Percentiles rank a stretch among this genome's conserved stretches.
Evolutionary conservation across 2,113 vertebrate species (phyloP).

Genomic region (Zootoca vivipara): DNA sequence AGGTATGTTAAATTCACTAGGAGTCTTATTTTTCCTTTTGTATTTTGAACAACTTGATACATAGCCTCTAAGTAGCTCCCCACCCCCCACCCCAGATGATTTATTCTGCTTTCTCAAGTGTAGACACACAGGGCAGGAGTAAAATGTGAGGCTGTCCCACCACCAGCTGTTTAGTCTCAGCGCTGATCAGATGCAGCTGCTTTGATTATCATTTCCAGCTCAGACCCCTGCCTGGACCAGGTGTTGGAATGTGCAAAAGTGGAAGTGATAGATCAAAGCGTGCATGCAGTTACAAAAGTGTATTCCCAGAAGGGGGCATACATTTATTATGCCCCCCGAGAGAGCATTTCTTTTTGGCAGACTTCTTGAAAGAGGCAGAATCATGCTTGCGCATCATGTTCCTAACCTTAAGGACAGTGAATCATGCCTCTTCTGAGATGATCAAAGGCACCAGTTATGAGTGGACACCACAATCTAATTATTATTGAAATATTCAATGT

Average conservation of each 20-base stretch:
- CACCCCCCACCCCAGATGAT: neutral
- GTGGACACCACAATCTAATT: neutral
- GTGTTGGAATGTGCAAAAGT: conserved; percentile 38
- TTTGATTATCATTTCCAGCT: conserved; percentile 39
- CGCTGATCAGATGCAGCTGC: neutral
- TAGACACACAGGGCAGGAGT: conserved; percentile 28
- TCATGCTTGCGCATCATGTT: neutral
- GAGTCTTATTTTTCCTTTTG: neutral
- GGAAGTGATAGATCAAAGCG: neutral
- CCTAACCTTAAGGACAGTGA: conserved; percentile 3
- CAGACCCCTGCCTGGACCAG: conserved; percentile 15
- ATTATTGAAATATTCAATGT: conserved; percentile 5
- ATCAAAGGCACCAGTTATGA: neutral
- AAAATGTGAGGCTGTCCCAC: conserved; percentile 38
- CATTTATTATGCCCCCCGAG: conserved; percentile 18
- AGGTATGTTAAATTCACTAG: neutral
- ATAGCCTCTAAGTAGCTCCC: neutral
- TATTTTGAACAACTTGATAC: neutral
- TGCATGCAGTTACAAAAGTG: conserved; percentile 23
- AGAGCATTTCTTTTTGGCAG: conserved; percentile 19
- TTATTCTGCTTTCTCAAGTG: conserved; percentile 43
- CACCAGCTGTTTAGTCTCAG: conserved; percentile 42
- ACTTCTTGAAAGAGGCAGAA: neutral
- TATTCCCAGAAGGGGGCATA: conserved; percentile 25
- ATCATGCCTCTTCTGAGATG: neutral